A percentile compares a stretch with the other conserved stretches of the same genome.
Evolutionary conservation across 2,113 vertebrate genomes (phyloP).

Genomic region (Acanthisitta chloris): DNA sequence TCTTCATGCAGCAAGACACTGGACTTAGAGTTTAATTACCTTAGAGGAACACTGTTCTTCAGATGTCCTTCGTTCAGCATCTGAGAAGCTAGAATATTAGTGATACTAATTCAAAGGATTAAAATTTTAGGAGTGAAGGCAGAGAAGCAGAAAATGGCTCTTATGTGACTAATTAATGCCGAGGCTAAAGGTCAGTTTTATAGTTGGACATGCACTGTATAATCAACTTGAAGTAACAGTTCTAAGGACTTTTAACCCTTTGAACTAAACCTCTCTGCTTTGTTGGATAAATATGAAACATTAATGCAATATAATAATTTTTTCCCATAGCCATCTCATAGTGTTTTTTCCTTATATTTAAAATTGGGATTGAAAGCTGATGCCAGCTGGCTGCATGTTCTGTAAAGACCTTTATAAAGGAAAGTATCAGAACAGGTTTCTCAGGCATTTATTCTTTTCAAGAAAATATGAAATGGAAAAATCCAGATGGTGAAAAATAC

Average conservation of each 20-base stretch:
- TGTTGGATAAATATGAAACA: background rate
- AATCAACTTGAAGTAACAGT: background rate
- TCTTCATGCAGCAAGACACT: constrained; percentile 18
- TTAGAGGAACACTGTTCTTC: constrained; percentile 38
- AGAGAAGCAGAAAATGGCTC: constrained; percentile 56
- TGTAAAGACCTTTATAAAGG: background rate
- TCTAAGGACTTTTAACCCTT: constrained; percentile 7
- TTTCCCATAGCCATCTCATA: background rate
- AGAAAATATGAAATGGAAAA: background rate
- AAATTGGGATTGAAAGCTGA: background rate
- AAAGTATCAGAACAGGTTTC: background rate
- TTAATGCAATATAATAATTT: background rate
- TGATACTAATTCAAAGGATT: constrained; percentile 48
- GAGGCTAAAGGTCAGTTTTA: constrained; percentile 35
- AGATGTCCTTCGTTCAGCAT: constrained; percentile 55
- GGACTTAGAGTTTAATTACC: constrained; percentile 54
- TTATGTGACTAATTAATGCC: constrained; percentile 39
- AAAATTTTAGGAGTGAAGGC: constrained; percentile 57
- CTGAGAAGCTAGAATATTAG: constrained; percentile 33
- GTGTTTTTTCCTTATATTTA: background rate
- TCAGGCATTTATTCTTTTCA: background rate
- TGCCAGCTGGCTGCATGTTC: background rate
- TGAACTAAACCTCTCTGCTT: background rate
- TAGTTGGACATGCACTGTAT: background rate
- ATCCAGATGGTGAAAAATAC: background rate